These are phyloP conservation scores for Peromyscus leucopus DNA, from an alignment of 2,113 vertebrate genomes.

Conservation along the genomic window DNA sequence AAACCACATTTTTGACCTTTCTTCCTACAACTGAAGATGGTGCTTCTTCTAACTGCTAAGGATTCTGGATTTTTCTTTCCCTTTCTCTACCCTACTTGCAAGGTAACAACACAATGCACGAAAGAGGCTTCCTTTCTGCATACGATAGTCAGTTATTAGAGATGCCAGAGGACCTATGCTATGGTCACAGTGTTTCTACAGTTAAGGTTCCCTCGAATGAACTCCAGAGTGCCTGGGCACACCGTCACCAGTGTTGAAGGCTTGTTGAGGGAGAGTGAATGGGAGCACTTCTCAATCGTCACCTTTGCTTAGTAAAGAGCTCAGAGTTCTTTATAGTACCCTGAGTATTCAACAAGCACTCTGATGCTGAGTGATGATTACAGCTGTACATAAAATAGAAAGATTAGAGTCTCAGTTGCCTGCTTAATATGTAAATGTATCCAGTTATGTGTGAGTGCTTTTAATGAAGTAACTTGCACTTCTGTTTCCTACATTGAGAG, in stretches of 20 bases:
- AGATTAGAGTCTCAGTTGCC: slow-evolving; percentile 86
- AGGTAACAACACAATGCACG: slow-evolving; percentile 11
- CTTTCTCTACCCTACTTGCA: slow-evolving; percentile 52
- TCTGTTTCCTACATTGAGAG: slow-evolving; percentile 82
- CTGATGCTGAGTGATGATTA: slow-evolving; percentile 83
- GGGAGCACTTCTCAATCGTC: slow-evolving; percentile 65
- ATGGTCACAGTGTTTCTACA: slow-evolving; percentile 1
- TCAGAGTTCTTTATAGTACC: slow-evolving; percentile 78
- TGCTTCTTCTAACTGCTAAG: background rate
- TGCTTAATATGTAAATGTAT: slow-evolving; percentile 90
- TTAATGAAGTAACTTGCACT: slow-evolving; percentile 87
- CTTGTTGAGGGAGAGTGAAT: slow-evolving; percentile 23
- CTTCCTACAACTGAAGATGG: slow-evolving; percentile 46
- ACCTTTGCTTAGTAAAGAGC: slow-evolving; percentile 71
- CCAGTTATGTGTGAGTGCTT: slow-evolving; percentile 84
- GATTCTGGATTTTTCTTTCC: slow-evolving; percentile 17
- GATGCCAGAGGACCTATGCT: background rate
- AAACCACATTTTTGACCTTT: background rate
- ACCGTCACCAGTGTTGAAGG: background rate
- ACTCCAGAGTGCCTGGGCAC: background rate
- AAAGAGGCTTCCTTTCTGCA: slow-evolving; percentile 27
- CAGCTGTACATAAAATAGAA: slow-evolving; percentile 81
- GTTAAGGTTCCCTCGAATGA: slow-evolving; percentile 16
- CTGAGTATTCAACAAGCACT: slow-evolving; percentile 81
- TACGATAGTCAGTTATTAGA: slow-evolving; percentile 27